Evolutionary conservation across 2,113 vertebrate genomes (phyloP).

Genomic region (Brachionichthys hirsutus): DNA sequence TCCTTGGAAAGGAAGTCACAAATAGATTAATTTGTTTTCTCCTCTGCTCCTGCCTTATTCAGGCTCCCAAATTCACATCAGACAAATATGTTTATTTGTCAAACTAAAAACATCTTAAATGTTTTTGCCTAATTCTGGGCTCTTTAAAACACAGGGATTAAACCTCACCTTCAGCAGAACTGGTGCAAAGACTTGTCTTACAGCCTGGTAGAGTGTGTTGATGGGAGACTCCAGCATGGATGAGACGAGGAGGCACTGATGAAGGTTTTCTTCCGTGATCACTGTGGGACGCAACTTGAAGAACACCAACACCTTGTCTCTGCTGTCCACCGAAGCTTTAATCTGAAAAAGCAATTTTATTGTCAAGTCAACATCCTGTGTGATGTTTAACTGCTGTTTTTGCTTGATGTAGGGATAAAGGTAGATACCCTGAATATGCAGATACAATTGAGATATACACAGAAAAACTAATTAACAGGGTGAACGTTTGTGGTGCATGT

Average conservation of each 20-base stretch:
- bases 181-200: constrained; percentile 90
- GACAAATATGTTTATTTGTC: too few species aligned
- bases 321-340: constrained; percentile 75
- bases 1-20: constrained; percentile 73
- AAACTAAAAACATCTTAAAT: too few species aligned
- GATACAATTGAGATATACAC: too few species aligned
- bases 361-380: too few species aligned
- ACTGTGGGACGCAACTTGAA: constrained; percentile 92
- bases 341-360: constrained; percentile 74
- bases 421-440: too few species aligned
- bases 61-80: too few species aligned
- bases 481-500: too few species aligned
- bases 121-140: too few species aligned
- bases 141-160: neutral
- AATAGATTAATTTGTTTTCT: neutral
- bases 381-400: too few species aligned
- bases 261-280: constrained; percentile 93
- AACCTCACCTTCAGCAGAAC: constrained; percentile 86
- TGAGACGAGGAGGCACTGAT: constrained; percentile 89
- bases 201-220: constrained; percentile 91
- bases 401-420: too few species aligned
- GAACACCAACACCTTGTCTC: constrained; percentile 89
- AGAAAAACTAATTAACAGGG: too few species aligned
- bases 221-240: constrained; percentile 96
- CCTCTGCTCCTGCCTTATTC: neutral